Base-by-base conservation (phyloP, 2,797 vertebrate genomes). In the Parambassis ranga region DNA sequence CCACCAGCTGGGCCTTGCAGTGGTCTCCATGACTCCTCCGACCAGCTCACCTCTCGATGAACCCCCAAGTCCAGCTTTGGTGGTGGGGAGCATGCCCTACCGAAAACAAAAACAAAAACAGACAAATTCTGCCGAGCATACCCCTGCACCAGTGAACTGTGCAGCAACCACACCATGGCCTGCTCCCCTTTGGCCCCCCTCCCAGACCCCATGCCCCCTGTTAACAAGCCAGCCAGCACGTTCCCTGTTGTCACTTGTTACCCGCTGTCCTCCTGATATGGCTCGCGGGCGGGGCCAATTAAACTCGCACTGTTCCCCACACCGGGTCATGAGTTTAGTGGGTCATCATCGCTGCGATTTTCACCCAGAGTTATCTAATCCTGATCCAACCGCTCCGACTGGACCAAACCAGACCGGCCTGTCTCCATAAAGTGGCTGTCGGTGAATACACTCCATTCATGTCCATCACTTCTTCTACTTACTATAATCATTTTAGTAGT, bases 291-390 rank as follows among this genome's bases (percentile, higher is more conserved):
- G 75, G 83, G 84, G 89, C 84, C 88, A 91, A 89, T 89, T 91
- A 90, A 91, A 91, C 79, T 84, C 53, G 79, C 84, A 90, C 88
- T 87, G 81, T 83, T 90, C 84, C 79, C 64, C 58, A 65, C 77
- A 65, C 48, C 71, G 78, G 90, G 89, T 92, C 90, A 91, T 85
- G 82, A 92, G 91, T 93, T 93, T 92, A 92, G 88, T 91, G 87
- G 91, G 91, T 92, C 91, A 89, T 84, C 84, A 68, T 62, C 62
- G 20, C 70, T 6, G 60, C 15, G 44, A 77, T 63, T 76, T 62
- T 80, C 68, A 65, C 62, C 48, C 46, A 8, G 35, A 64, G 81
- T 86, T 85, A 86, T 75, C 82, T 85, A 87, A 89, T 87, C 79
- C 62, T 57, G 68, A 59, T 66, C 57, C 30, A 50, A 13, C 33